phyloP scores from a whole-genome alignment of 2,113 vertebrate species.

The Epinephelus cyanopodus region DNA sequence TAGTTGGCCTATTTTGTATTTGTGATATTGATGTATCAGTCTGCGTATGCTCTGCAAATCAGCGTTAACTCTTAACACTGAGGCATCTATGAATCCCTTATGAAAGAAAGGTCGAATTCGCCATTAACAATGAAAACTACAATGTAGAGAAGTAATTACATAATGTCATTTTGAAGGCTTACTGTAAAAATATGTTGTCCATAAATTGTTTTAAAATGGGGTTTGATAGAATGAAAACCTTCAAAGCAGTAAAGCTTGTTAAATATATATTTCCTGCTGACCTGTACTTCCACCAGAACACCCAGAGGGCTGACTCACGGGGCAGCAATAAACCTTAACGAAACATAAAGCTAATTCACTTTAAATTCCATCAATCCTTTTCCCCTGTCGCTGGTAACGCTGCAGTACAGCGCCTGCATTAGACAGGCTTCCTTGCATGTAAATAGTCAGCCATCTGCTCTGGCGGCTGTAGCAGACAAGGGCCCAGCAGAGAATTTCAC shows the following conservation, averaged over 20 bases:
- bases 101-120: not conserved
- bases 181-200: not conserved
- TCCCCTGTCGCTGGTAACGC: conserved; percentile 63
- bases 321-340: conserved; percentile 57
- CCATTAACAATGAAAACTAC: not conserved
- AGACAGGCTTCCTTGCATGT: conserved; percentile 73
- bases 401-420: conserved; percentile 59
- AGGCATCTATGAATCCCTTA: not conserved
- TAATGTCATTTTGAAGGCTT: not conserved
- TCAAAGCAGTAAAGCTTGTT: not conserved
- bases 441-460: conserved; percentile 76
- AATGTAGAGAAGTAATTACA: not conserved
- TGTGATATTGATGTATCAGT: not conserved
- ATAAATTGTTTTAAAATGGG: not conserved
- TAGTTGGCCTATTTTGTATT: not conserved
- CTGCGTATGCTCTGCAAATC: not conserved
- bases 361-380: conserved; percentile 73
- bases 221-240: not conserved
- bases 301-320: conserved; percentile 42
- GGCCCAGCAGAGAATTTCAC: conserved; percentile 63
- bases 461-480: conserved; percentile 46
- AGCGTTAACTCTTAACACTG: not conserved
- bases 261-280: conserved; percentile 7
- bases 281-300: conserved; percentile 39
- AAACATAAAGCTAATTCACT: conserved; percentile 78